These are phyloP conservation scores for Yponomeuta evonymella DNA, from an alignment of 2,888 invertebrate species.

Conservation along the genomic window DNA sequence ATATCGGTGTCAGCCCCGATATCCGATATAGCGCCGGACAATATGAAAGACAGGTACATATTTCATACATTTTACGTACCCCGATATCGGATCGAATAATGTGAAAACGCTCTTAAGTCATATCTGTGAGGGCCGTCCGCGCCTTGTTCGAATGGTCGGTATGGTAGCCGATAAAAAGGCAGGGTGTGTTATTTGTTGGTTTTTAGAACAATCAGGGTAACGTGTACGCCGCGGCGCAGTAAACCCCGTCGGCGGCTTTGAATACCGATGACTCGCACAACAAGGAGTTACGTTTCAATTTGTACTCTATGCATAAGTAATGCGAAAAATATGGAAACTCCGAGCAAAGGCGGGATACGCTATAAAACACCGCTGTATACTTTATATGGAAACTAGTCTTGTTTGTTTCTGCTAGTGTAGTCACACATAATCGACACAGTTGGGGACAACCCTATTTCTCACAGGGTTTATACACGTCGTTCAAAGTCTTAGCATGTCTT, in stretches of 20 bases:
- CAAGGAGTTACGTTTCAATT: constrained; percentile 70
- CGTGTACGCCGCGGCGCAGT: constrained; percentile 45
- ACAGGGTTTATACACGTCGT: no score
- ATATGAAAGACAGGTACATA: no score
- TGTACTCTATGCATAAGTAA: constrained; percentile 74
- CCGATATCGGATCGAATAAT: no score
- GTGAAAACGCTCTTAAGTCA: no score
- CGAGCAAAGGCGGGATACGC: constrained; percentile 56
- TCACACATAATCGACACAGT: no score
- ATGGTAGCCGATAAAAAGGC: neutral
- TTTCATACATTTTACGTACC: no score
- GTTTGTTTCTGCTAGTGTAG: constrained; percentile 6
- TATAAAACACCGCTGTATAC: constrained; percentile 67
- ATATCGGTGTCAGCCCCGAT: no score
- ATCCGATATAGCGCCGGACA: no score
- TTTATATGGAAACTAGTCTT: constrained; percentile 31
- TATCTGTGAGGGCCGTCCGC: no score
- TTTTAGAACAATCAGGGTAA: constrained; percentile 57
- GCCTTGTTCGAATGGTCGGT: neutral
- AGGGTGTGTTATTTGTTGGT: constrained; percentile 38
- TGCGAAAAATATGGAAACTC: constrained; percentile 71
- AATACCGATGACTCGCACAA: constrained; percentile 66
- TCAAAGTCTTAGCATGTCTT: no score
- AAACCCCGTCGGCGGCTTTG: constrained; percentile 45
- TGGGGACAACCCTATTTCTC: no score